phyloP scores from a whole-genome alignment of 2,888 invertebrate genomes.

The Tenthredo notha region DNA sequence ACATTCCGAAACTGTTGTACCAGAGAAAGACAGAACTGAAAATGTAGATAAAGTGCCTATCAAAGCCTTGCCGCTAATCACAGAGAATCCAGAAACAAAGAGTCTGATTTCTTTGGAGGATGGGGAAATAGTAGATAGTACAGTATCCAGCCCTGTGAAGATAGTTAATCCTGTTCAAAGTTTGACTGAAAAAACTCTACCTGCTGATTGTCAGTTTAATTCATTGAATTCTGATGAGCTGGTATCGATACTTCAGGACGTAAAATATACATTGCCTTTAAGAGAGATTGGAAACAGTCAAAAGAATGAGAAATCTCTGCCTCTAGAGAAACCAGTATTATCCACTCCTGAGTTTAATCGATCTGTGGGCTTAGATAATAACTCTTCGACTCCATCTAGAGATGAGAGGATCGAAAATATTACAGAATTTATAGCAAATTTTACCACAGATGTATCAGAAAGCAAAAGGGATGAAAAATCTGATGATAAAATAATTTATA shows the following conservation, averaged over 20 bases:
- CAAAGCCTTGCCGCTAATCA: not conserved
- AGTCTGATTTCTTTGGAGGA: conserved; percentile 58
- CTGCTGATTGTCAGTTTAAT: not conserved
- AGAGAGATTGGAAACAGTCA: conserved; percentile 36
- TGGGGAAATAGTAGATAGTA: conserved; percentile 60
- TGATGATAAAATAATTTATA: not conserved
- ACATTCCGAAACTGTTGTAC: not conserved
- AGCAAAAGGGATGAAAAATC: not conserved
- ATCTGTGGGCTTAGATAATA: not conserved
- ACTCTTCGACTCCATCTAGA: conserved; percentile 54
- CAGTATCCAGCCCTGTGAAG: conserved; percentile 48
- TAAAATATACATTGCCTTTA: conserved; percentile 10
- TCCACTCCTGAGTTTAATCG: not conserved
- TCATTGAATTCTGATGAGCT: not conserved
- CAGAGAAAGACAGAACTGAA: not conserved
- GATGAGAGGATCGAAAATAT: conserved; percentile 65
- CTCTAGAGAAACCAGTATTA: not conserved
- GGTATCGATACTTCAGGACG: not conserved
- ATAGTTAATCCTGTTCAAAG: not conserved
- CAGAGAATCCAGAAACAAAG: conserved; percentile 34
- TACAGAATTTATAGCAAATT: conserved; percentile 62
- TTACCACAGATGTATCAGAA: conserved; percentile 40
- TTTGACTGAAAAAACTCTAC: not conserved
- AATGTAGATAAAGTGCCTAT: not conserved
- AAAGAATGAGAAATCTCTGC: not conserved